A percentile compares a stretch with the other conserved stretches of the same genome.
Conservation (phyloP, 2,113 vertebrate genomes). For the Neotragus pygmaeus region DNA sequence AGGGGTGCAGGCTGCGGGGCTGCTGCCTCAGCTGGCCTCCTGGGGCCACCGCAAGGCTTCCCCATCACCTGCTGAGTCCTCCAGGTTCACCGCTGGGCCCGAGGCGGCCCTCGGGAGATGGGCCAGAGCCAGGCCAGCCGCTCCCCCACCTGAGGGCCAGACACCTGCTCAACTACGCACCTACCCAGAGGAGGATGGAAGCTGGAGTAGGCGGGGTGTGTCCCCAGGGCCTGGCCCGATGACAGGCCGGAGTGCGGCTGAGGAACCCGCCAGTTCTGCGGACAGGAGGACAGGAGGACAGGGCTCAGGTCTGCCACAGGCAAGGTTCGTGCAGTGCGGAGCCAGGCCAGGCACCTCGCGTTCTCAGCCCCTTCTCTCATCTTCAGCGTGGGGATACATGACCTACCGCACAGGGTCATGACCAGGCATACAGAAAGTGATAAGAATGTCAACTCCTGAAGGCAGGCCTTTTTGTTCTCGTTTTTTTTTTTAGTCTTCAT, state of each 20-base stretch:
- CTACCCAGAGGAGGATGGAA: not conserved
- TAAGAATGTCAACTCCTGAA: not conserved
- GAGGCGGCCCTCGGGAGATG: not conserved
- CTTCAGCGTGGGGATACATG: not conserved
- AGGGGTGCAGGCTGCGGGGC: not conserved
- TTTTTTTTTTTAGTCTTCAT: not conserved
- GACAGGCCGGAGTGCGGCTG: not conserved
- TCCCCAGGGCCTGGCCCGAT: not conserved
- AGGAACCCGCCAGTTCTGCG: not conserved
- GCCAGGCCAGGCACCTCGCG: not conserved
- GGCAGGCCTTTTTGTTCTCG: not conserved
- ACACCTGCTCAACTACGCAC: not conserved
- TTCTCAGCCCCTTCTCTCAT: not conserved
- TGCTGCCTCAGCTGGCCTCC: not conserved
- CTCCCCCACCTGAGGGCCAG: not conserved
- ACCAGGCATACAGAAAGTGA: not conserved
- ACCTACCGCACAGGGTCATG: not conserved
- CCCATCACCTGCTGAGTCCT: not conserved
- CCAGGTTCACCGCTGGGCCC: not conserved
- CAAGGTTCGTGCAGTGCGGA: not conserved
- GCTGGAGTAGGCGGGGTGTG: fast-evolving
- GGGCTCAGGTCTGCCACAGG: not conserved
- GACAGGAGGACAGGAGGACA: not conserved
- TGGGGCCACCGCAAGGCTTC: not conserved
- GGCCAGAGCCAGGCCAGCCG: not conserved